A percentile compares a stretch with the other conserved stretches of the same genome.
phyloP scores from a whole-genome alignment of 2,888 invertebrate genomes.

The Pterobdella sp. region DNA sequence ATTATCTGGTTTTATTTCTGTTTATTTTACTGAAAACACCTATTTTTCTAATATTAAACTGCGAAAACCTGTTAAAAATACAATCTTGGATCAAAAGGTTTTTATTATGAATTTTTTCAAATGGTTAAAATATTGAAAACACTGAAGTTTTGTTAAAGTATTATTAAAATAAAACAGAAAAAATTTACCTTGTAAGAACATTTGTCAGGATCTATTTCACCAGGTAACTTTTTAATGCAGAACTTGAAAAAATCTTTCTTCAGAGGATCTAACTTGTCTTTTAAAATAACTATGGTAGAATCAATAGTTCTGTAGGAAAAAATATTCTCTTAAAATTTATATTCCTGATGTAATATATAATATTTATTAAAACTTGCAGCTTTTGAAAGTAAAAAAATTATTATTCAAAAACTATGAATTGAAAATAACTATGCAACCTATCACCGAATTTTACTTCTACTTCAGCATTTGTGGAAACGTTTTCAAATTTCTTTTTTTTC shows the following conservation, averaged over 20 bases:
- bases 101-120: not conserved
- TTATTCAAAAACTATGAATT: not conserved
- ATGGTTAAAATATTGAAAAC: not conserved
- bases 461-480: slow-evolving; percentile 19
- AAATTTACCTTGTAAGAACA: slow-evolving; percentile 5
- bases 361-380: not conserved
- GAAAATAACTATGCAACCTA: slow-evolving; percentile 7
- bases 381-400: not conserved
- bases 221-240: slow-evolving; percentile 25
- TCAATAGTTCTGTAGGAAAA: slow-evolving; percentile 24
- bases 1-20: no score
- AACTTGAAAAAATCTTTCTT: slow-evolving; percentile 4
- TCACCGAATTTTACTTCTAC: slow-evolving; percentile 13
- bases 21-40: no score
- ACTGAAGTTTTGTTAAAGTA: not conserved
- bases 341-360: not conserved
- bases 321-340: not conserved
- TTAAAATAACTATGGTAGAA: slow-evolving; percentile 10
- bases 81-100: no score
- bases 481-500: slow-evolving; percentile 24
- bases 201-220: slow-evolving; percentile 22
- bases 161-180: not conserved
- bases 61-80: no score
- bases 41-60: no score
- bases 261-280: not conserved